Conservation (phyloP, 2,113 vertebrate genomes). For the Phaethon lepturus region DNA sequence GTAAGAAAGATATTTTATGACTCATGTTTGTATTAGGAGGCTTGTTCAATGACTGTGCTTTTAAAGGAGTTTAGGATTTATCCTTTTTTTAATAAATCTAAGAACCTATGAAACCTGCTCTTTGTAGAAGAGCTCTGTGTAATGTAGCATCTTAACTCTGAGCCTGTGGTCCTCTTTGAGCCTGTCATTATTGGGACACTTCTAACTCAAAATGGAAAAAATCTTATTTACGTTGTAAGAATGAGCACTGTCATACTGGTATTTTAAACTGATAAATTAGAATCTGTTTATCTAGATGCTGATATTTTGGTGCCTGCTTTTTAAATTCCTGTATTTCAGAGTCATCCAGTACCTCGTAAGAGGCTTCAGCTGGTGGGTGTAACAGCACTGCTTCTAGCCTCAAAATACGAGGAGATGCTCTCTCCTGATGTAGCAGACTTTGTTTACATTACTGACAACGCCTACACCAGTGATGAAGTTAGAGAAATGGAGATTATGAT, state of each 20-base stretch:
- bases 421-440: slow-evolving; percentile 88
- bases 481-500: slow-evolving; percentile 89
- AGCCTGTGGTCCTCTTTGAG: background rate
- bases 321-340: slow-evolving; percentile 68
- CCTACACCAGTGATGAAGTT: slow-evolving; percentile 86
- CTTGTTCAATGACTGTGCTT: fast-evolving
- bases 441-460: slow-evolving; percentile 91
- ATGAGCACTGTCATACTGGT: background rate
- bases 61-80: background rate
- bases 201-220: background rate
- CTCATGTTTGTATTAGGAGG: fast-evolving
- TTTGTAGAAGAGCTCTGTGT: background rate
- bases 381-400: slow-evolving; percentile 89
- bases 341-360: slow-evolving; percentile 82
- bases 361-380: slow-evolving; percentile 92
- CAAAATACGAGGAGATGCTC: slow-evolving; percentile 94
- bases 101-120: no score
- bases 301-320: background rate
- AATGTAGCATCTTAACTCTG: background rate
- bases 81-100: background rate
- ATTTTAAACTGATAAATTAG: background rate
- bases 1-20: slow-evolving; percentile 12
- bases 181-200: background rate
- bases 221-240: background rate
- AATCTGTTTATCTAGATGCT: background rate